Percentiles rank a stretch among this genome's conserved stretches.
Conservation (phyloP, 2,797 vertebrate species). For the Babyrousa celebensis region DNA sequence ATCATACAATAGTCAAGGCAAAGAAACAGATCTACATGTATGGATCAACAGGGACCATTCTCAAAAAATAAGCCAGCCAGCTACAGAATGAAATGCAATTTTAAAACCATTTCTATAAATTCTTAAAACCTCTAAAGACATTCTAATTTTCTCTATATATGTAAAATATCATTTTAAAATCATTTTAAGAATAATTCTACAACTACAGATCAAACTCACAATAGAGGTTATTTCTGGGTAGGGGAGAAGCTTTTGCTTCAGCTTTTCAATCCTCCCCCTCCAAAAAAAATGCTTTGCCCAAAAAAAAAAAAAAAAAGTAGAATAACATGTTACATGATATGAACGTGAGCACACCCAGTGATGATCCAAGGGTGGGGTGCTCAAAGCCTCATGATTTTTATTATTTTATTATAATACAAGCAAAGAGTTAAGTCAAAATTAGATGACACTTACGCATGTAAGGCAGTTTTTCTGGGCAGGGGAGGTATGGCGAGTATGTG, state of each 20-base stretch:
- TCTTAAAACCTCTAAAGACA: conserved; percentile 42
- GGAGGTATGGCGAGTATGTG: conserved; percentile 96
- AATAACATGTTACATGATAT: background rate
- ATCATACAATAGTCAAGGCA: background rate
- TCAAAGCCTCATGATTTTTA: background rate
- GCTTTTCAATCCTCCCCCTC: background rate
- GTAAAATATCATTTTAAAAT: conserved; percentile 18
- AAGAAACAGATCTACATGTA: background rate
- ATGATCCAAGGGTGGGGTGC: background rate
- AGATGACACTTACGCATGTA: conserved; percentile 96
- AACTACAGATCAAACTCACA: conserved; percentile 11
- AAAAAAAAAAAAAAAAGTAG: background rate
- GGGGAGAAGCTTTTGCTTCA: conserved; percentile 26
- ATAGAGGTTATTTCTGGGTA: background rate
- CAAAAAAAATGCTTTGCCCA: background rate
- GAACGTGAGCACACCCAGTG: background rate
- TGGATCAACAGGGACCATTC: background rate
- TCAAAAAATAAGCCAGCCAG: conserved; percentile 23
- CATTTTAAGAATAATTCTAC: background rate
- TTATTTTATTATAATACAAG: conserved; percentile 39
- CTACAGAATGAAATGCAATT: background rate
- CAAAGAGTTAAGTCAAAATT: conserved; percentile 27
- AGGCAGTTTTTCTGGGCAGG: conserved; percentile 98
- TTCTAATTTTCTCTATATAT: background rate
- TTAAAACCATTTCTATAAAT: conserved; percentile 20